phyloP scores from a whole-genome alignment of 2,888 invertebrate species.

The Hermodice carunculata region DNA sequence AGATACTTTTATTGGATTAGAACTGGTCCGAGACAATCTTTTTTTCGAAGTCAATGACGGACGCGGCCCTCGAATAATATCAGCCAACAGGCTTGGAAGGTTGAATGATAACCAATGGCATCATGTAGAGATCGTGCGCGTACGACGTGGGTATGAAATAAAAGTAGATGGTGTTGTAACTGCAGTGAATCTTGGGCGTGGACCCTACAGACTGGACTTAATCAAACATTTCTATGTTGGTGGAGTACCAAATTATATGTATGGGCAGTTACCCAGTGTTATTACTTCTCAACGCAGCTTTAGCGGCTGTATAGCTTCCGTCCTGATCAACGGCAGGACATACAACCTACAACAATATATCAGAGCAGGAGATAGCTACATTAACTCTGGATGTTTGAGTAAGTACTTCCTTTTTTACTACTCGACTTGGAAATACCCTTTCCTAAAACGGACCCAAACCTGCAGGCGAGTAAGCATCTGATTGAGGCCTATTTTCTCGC shows the following conservation, averaged over 20 bases:
- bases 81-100: neutral
- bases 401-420: too few species aligned
- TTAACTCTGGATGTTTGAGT: conserved; percentile 41
- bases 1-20: conserved; percentile 55
- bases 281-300: conserved; percentile 59
- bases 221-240: conserved; percentile 51
- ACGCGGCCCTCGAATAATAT: conserved; percentile 2
- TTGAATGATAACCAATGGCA: conserved; percentile 61
- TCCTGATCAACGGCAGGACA: conserved; percentile 54
- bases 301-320: conserved; percentile 63
- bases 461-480: too few species aligned
- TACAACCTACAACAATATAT: conserved; percentile 49
- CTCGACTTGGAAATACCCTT: too few species aligned
- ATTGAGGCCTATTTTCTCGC: too few species aligned
- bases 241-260: conserved; percentile 54
- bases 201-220: conserved; percentile 40
- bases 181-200: too few species aligned
- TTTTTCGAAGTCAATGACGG: conserved; percentile 58
- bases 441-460: too few species aligned
- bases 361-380: conserved; percentile 9
- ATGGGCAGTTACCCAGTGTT: conserved; percentile 34
- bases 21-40: conserved; percentile 57
- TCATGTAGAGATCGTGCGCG: conserved; percentile 47
- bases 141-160: too few species aligned
- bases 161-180: too few species aligned